Conservation (phyloP, 1,140 invertebrate species). For the Drosophila ambigua region DNA sequence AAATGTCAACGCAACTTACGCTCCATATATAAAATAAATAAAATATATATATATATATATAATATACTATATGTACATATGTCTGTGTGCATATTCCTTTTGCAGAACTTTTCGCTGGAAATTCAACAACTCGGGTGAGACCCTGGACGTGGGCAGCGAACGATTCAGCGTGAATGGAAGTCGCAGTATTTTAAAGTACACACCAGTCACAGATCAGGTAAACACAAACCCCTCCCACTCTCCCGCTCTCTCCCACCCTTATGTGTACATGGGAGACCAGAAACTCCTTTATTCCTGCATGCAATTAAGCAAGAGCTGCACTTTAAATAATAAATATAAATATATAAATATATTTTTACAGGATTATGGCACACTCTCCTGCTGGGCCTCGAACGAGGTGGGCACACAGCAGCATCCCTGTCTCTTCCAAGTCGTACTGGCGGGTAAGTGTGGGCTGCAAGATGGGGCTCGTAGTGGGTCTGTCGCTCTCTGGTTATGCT, state of each 20-base stretch:
- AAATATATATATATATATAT: not conserved
- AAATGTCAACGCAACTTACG: slow-evolving; percentile 75
- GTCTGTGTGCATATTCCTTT: not conserved
- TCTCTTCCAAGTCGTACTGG: slow-evolving; percentile 91
- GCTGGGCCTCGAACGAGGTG: slow-evolving; percentile 91
- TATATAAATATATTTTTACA: slow-evolving; percentile 40
- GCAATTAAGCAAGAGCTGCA: slow-evolving; percentile 64
- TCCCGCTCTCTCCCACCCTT: not conserved
- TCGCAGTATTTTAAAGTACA: slow-evolving; percentile 88
- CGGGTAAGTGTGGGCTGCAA: slow-evolving; percentile 85
- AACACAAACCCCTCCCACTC: slow-evolving; percentile 9
- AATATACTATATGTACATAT: no score
- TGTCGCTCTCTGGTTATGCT: not conserved
- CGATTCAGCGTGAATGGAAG: slow-evolving; percentile 89
- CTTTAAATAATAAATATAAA: slow-evolving; percentile 60
- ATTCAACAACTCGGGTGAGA: slow-evolving; percentile 95
- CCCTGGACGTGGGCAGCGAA: slow-evolving; percentile 90
- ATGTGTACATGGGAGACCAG: slow-evolving; percentile 14
- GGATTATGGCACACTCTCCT: slow-evolving; percentile 91
- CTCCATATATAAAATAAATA: slow-evolving; percentile 27
- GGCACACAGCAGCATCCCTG: slow-evolving; percentile 90
- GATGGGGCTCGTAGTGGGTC: no score
- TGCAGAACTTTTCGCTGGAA: slow-evolving; percentile 92
- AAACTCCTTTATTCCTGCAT: slow-evolving; percentile 26
- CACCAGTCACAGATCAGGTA: slow-evolving; percentile 87